A percentile compares a stretch with the other conserved stretches of the same genome.
phyloP scores from a whole-genome alignment of 2,113 vertebrate species.

The Siniperca knerii region DNA sequence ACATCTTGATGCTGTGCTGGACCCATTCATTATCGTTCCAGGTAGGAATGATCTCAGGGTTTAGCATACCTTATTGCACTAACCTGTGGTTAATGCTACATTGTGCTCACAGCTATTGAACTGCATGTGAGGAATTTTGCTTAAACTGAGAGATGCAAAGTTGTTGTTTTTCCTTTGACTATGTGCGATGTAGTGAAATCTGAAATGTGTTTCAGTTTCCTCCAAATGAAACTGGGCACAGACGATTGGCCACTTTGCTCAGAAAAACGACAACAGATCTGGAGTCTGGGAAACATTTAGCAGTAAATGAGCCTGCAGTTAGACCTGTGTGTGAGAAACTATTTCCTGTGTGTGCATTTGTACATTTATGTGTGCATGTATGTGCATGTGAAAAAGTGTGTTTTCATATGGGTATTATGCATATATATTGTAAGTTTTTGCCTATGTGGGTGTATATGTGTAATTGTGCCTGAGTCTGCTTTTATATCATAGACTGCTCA shows the following conservation, averaged over 20 bases:
- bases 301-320: background rate
- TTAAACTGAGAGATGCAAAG: background rate
- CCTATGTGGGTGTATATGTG: background rate
- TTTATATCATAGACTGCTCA: background rate
- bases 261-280: constrained; percentile 11
- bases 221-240: constrained; percentile 47
- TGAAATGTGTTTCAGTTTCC: constrained; percentile 21
- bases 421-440: background rate
- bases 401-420: background rate
- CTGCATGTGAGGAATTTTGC: background rate
- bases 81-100: constrained; percentile 11
- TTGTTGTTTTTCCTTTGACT: background rate
- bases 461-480: background rate
- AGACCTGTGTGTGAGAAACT: constrained; percentile 11
- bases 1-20: background rate
- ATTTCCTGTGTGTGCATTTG: background rate
- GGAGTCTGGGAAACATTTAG: constrained; percentile 35
- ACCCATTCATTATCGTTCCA: constrained; percentile 24
- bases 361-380: background rate
- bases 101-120: background rate
- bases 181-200: background rate
- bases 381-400: background rate
- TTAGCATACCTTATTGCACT: background rate
- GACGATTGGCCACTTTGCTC: background rate
- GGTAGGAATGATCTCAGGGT: constrained; percentile 2